Evolutionary conservation across 2,888 invertebrate genomes (phyloP).

Genomic region (Tipula unca): DNA sequence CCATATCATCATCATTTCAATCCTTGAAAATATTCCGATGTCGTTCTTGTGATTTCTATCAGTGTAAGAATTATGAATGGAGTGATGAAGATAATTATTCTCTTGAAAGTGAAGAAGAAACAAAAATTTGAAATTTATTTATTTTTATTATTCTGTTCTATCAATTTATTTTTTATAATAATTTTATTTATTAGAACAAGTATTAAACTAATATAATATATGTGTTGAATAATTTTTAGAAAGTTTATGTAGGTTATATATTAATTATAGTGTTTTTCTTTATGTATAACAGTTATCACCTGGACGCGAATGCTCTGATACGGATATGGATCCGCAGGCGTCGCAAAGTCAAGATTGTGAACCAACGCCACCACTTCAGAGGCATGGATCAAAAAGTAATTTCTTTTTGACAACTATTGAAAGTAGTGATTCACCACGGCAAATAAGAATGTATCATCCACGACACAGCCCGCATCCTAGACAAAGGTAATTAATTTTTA

Average conservation of each 20-base stretch:
- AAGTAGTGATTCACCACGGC: conserved; percentile 46
- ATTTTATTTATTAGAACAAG: neutral
- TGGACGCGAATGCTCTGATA: conserved; percentile 71
- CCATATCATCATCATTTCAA: neutral
- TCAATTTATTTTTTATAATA: neutral
- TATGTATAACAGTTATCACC: conserved; percentile 59
- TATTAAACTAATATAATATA: neutral
- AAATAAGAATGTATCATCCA: conserved; percentile 43
- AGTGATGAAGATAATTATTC: conserved; percentile 16
- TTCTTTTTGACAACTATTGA: conserved; percentile 71
- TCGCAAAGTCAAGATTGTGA: conserved; percentile 90
- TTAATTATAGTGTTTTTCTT: conserved; percentile 21
- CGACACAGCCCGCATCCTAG: conserved; percentile 76
- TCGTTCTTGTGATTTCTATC: conserved; percentile 16
- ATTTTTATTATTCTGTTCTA: neutral
- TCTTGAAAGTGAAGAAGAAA: conserved; percentile 16
- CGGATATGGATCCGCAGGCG: conserved; percentile 81
- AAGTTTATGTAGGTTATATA: neutral
- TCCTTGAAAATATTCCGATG: neutral
- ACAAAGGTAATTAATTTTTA: conserved; percentile 46
- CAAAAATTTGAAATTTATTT: neutral
- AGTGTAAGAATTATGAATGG: conserved; percentile 10
- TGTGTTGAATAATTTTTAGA: conserved; percentile 15
- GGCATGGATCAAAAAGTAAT: conserved; percentile 72
- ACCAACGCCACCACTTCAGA: conserved; percentile 79